A percentile compares a stretch with the other conserved stretches of the same genome.
phyloP scores from a whole-genome alignment of 2,797 vertebrate species.

The Coccyzus lansbergi region DNA sequence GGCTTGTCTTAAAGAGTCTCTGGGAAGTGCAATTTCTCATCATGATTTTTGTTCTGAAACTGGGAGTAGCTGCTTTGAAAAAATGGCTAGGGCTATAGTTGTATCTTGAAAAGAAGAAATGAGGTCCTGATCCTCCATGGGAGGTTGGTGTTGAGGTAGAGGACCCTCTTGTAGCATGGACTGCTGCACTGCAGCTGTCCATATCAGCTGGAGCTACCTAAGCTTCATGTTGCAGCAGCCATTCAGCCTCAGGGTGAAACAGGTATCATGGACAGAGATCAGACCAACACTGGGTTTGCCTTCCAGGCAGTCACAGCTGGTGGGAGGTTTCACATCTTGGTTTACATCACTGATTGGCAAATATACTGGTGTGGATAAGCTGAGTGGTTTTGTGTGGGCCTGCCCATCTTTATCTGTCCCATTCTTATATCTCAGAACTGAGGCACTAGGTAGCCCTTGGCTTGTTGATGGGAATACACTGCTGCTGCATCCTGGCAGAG shows the following conservation, averaged over 20 bases:
- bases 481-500: neutral
- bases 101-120: neutral
- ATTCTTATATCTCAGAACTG: neutral
- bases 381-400: neutral
- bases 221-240: neutral
- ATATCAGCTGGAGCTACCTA: neutral
- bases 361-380: neutral
- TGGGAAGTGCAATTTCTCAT: neutral
- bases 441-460: neutral
- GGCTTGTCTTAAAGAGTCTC: neutral
- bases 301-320: neutral
- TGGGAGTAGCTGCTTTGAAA: neutral
- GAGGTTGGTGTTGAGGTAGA: neutral
- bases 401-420: neutral
- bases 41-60: neutral
- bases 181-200: neutral
- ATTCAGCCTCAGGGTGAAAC: neutral
- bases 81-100: neutral
- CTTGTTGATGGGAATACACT: neutral
- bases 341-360: neutral
- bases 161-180: neutral
- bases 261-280: neutral
- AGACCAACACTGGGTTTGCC: too few species aligned
- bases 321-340: neutral
- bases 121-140: neutral